Evolutionary conservation across 2,113 vertebrate genomes (phyloP).

Genomic region (Anseranas semipalmata): DNA sequence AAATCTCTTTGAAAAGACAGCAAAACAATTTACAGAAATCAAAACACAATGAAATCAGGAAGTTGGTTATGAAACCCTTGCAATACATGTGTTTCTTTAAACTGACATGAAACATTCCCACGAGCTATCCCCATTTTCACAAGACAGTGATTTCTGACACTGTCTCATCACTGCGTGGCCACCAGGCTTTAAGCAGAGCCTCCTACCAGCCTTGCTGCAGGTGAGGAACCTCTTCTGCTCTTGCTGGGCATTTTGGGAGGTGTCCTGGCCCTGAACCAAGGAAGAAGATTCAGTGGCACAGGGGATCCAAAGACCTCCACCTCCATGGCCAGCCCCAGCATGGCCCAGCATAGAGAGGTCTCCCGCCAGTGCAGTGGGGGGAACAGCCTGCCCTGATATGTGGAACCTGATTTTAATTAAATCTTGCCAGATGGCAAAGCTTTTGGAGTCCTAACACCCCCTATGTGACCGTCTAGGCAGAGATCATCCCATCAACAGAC

Average conservation of each 20-base stretch:
- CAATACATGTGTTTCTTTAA: accelerated
- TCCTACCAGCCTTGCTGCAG: neutral
- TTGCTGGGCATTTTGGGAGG: neutral
- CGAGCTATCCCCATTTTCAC: neutral
- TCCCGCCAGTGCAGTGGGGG: neutral
- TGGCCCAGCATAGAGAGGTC: accelerated
- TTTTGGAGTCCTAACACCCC: neutral
- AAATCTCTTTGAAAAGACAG: neutral
- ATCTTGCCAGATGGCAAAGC: neutral
- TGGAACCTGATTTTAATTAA: conserved; percentile 25
- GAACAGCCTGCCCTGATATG: neutral
- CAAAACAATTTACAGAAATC: neutral
- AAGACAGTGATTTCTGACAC: neutral
- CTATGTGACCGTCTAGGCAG: neutral
- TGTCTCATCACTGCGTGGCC: neutral
- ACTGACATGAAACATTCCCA: neutral
- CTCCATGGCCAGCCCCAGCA: no score
- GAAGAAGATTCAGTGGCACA: neutral
- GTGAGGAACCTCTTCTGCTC: neutral
- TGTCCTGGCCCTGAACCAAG: neutral
- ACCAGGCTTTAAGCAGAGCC: neutral
- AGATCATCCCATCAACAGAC: neutral
- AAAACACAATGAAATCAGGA: neutral
- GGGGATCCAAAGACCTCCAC: neutral
- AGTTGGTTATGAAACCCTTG: neutral